Base-by-base conservation (phyloP, 2,113 vertebrate species). In the Mobula hypostoma region DNA sequence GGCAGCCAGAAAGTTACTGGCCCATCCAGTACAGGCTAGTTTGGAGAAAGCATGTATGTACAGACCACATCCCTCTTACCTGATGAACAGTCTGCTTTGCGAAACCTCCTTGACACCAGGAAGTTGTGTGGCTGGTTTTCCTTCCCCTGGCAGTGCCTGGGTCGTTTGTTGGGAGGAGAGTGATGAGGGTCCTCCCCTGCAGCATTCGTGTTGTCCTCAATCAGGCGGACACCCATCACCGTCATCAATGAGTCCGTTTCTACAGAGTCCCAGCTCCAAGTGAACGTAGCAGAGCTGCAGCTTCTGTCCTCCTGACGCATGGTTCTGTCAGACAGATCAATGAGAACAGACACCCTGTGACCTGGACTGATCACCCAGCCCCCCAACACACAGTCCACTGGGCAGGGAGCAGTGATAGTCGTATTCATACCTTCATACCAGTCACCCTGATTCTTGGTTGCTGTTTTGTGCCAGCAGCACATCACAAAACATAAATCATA, bases 271-370 rank as follows among this genome's bases (percentile, higher is more conserved):
- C 96, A 96, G 85, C 96, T 95, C 96, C 96, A 96, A 0, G 94
- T 95, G 94, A 96, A 95, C 66, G 94, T 94, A 5, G 94, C 68
- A 19, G 27, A 8, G 87, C 97, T 97, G 95, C 96, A 95, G 95
- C 88, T 95, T 2, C 96, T 96, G 92, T 98, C 96, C 80, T 98
- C 97, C 95, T 97, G 97, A 94, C 99, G 97, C 1, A 98, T 97
- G 94, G 97, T 97, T 94, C 97, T 97, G 95, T 12, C 19, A 58
- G 36, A 36, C 17, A 9, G 36, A 29, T 40, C 63, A 91, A 1
- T 91, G 2, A 76, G 17, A 66, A 83, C 12, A 0, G 48, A 48
- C 48, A 48, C 48, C 1, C 48, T 14, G 48, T 29, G 24, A 77
- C 21, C 48, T 48, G 48, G 48, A 48, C 48, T 48, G 48, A 48